Base-by-base conservation (phyloP, 2,888 invertebrate genomes). In the Macroteleia sp. region DNA sequence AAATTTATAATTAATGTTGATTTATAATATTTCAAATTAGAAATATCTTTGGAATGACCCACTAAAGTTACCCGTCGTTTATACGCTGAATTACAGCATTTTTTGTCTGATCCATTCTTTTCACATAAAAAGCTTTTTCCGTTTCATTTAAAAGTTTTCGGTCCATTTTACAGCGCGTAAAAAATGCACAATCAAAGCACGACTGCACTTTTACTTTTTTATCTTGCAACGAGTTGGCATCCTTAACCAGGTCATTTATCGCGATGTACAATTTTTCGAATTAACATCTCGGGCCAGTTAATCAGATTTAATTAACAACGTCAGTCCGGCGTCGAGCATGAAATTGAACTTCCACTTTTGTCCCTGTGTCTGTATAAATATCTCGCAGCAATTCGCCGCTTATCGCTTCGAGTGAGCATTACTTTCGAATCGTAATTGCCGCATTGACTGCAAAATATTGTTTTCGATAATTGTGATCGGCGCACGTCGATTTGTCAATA, bases 401-500 rank as follows among this genome's bases (percentile, higher is more conserved):
- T 70, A 70, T 70, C 70, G 52, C 41, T 28, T 22, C 52, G 28
- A 41, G 42, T 54, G 64, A 54, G 57, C 59, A 48, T 44, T 54
- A 62, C 42, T 52, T 57, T 50, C 32, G 44, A 42, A 44, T 42
- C 34, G 48, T 64, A 64, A 64, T 66, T 73, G 64, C 64, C 42
- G 34, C 56, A 57, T 57, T 54, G 41, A 48, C 64, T 64, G 48
- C 57, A 52, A 74, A 66, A 39, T 74, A 74, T 59, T 66, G 74
- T 59, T 57, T 50, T 56, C 64, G 64, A 69, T 76, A 69, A 76
- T 76, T 70, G 56, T 44, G 48, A 76, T 3, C 57, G 1, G 28
- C 32, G 14, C 25, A 22, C 28, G 69, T 56, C 69, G 56, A 70
- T 76, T 70, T 70, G 76, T 76, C 76, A 70, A 59, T 76, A 76